Evolutionary conservation across 2,797 vertebrate species (phyloP).

Genomic region (Borostomias antarcticus): DNA sequence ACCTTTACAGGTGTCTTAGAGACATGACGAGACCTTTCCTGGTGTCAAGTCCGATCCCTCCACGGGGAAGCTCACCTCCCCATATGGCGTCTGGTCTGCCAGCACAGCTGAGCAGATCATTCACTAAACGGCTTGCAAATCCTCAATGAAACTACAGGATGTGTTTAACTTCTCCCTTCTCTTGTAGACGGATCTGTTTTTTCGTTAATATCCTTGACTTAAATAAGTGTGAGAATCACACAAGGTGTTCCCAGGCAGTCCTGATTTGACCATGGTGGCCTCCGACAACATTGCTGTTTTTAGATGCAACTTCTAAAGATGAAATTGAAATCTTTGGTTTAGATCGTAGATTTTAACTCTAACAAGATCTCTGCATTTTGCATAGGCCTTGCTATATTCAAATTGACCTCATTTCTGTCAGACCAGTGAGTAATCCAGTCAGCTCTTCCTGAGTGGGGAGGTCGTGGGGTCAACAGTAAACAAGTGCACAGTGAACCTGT

Average conservation of each 20-base stretch:
- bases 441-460: neutral
- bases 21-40: too few species aligned
- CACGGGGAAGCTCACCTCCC: too few species aligned
- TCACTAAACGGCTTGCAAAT: conserved; percentile 26
- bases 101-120: conserved; percentile 19
- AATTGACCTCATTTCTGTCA: neutral
- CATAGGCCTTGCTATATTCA: neutral
- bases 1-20: too few species aligned
- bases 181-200: too few species aligned
- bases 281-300: neutral
- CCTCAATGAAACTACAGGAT: too few species aligned
- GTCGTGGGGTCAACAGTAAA: neutral
- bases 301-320: neutral
- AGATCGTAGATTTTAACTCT: neutral
- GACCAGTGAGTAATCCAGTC: neutral
- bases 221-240: neutral
- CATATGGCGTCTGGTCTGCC: neutral
- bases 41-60: too few species aligned
- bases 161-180: too few species aligned
- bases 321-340: neutral
- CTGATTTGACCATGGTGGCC: neutral
- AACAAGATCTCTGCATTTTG: too few species aligned
- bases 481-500: too few species aligned
- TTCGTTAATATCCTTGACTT: neutral
- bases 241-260: neutral